These are phyloP conservation scores for Chrysomela aeneicollis DNA, from an alignment of 2,888 invertebrate genomes.

Conservation along the genomic window DNA sequence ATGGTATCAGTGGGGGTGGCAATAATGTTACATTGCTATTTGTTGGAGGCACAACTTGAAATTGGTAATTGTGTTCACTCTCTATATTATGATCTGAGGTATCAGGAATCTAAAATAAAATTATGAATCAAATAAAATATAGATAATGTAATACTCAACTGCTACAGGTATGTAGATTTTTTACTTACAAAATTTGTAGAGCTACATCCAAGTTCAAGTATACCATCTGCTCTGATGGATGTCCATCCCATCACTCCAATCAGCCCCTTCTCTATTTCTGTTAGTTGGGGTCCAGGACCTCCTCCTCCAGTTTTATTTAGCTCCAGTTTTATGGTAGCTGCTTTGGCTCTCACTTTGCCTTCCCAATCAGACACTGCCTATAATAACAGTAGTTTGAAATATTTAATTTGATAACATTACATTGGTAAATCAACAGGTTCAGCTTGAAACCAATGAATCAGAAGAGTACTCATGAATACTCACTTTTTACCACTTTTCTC, in stretches of 20 bases:
- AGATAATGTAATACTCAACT: no score
- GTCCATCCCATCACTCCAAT: conserved; percentile 17
- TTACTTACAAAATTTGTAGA: conserved; percentile 7
- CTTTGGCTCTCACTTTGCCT: conserved; percentile 7
- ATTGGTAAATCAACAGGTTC: no score
- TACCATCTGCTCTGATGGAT: conserved; percentile 13
- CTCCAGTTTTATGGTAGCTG: conserved; percentile 3
- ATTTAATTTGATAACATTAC: no score
- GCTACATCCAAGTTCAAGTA: conserved; percentile 40
- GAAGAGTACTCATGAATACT: conserved; percentile 4
- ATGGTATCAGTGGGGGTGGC: conserved; percentile 17
- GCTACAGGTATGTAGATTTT: no score
- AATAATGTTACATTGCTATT: not conserved
- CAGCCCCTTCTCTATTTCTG: conserved; percentile 13
- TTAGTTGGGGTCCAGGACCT: conserved; percentile 1
- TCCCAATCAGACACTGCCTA: conserved; percentile 18
- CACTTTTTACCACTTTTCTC: conserved; percentile 11
- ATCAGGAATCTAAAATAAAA: not conserved
- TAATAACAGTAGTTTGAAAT: not conserved
- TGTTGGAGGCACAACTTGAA: conserved; percentile 1
- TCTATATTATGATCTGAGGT: conserved; percentile 5
- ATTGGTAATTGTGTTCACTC: conserved; percentile 7
- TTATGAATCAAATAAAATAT: no score
- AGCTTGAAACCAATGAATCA: no score
- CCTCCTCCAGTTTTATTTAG: conserved; percentile 9